Percentiles rank a stretch among this genome's conserved stretches.
These are phyloP conservation scores for Heteromormyrus szaboi DNA, from an alignment of 2,797 vertebrate genomes.

Conservation along the genomic window DNA sequence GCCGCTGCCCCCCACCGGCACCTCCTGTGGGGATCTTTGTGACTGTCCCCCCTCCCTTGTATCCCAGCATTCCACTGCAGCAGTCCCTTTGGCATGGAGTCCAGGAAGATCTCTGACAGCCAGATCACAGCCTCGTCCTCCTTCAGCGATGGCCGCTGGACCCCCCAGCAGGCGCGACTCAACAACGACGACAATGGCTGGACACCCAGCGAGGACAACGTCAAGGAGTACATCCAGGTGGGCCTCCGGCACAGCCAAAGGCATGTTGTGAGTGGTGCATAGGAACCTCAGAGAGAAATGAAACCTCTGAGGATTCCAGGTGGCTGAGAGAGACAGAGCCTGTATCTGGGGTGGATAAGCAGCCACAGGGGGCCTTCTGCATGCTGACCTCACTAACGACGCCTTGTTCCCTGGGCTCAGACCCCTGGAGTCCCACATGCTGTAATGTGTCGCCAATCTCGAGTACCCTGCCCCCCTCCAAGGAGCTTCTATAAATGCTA, in stretches of 20 bases:
- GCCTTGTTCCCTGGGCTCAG: slow-evolving; percentile 25
- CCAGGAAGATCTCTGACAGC: slow-evolving; percentile 74
- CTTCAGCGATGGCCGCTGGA: slow-evolving; percentile 71
- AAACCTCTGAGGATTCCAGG: not conserved
- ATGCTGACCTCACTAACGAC: not conserved
- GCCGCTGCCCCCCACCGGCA: not conserved
- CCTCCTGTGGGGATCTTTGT: not conserved
- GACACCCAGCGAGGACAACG: slow-evolving; percentile 76
- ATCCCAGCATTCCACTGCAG: slow-evolving; percentile 74
- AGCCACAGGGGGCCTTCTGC: not conserved
- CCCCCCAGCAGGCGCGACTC: slow-evolving; percentile 73
- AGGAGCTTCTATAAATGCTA: slow-evolving; percentile 59
- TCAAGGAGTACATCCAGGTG: slow-evolving; percentile 81
- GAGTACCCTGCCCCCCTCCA: slow-evolving; percentile 22
- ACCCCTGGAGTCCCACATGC: slow-evolving; percentile 52
- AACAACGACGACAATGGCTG: slow-evolving; percentile 79
- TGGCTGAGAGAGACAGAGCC: not conserved
- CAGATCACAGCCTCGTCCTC: slow-evolving; percentile 71
- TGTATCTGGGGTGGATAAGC: not conserved
- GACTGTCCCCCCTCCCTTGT: not conserved
- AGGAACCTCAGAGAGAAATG: not conserved
- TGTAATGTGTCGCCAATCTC: slow-evolving; percentile 51
- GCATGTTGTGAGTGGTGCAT: not conserved
- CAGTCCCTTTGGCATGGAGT: slow-evolving; percentile 75
- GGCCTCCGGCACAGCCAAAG: not conserved